These are phyloP conservation scores for Dreissena polymorpha DNA, from an alignment of 1,140 invertebrate species.

Conservation along the genomic window DNA sequence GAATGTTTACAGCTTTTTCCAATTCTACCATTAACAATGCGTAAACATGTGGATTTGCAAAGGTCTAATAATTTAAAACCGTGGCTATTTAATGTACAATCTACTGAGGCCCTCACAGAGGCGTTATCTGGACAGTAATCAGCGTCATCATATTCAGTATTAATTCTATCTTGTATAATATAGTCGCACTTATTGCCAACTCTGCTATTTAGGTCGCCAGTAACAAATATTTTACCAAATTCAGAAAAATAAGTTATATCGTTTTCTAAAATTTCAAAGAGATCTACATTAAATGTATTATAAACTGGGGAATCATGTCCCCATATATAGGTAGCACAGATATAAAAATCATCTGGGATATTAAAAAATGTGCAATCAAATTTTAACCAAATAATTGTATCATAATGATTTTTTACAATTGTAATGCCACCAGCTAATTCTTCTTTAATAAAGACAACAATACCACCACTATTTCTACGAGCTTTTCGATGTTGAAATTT, in stretches of 20 bases:
- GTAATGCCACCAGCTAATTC: constrained; percentile 2
- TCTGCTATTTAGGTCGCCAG: constrained; percentile 12
- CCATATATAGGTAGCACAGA: background rate
- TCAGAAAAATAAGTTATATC: background rate
- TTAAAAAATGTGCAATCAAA: background rate
- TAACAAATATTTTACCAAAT: background rate
- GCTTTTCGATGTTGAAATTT: constrained; percentile 22
- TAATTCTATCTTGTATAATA: constrained; percentile 5
- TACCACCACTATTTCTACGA: constrained; percentile 4
- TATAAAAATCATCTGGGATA: constrained; percentile 16
- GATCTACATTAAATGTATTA: constrained; percentile 29
- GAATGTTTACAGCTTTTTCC: background rate
- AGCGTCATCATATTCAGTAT: constrained; percentile 6
- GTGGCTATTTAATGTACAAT: background rate
- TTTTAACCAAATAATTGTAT: constrained; percentile 28
- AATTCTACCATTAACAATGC: constrained; percentile 14
- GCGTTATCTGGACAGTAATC: background rate
- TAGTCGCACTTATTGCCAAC: constrained; percentile 1
- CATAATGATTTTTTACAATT: constrained; percentile 12
- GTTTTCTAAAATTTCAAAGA: background rate
- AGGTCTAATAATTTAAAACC: constrained; percentile 7
- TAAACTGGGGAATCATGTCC: background rate
- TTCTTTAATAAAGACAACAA: background rate
- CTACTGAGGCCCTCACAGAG: background rate
- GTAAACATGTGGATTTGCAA: background rate